Percentiles rank a stretch among this genome's conserved stretches.
Evolutionary conservation across 2,888 invertebrate genomes (phyloP).

Genomic region (Pherbina coryleti): DNA sequence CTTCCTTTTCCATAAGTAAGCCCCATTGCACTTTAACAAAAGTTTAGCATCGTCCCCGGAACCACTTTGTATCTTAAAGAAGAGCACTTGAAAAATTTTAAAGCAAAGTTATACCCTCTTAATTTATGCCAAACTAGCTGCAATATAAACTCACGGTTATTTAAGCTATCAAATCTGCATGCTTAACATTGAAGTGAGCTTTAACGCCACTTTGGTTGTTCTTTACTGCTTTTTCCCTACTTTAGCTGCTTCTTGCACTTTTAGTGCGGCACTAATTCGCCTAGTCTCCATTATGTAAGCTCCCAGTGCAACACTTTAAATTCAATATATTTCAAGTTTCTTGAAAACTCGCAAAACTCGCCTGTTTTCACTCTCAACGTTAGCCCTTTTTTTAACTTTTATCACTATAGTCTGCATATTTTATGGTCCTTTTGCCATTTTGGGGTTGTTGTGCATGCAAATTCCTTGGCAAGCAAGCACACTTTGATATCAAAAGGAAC

Average conservation of each 20-base stretch:
- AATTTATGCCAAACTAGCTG: no score
- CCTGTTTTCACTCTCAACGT: neutral
- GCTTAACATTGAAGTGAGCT: neutral
- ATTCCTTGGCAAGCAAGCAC: no score
- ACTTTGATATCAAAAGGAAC: no score
- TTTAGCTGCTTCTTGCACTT: neutral
- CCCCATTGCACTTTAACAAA: no score
- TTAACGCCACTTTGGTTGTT: neutral
- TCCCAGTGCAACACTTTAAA: conserved; percentile 11
- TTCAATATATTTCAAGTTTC: neutral
- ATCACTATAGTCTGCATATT: neutral
- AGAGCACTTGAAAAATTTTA: no score
- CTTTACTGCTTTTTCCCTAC: no score
- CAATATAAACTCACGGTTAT: no score
- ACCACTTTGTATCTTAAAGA: no score
- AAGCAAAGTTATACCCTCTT: no score
- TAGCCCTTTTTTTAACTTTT: neutral
- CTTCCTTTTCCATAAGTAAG: no score
- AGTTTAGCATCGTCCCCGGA: no score
- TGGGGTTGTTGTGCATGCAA: neutral
- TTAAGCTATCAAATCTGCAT: no score
- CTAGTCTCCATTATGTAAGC: neutral
- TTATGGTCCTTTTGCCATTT: neutral
- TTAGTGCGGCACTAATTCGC: neutral
- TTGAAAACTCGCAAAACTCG: neutral